These are phyloP conservation scores for Tupaia tana DNA, from an alignment of 2,113 vertebrate genomes.

Conservation along the genomic window DNA sequence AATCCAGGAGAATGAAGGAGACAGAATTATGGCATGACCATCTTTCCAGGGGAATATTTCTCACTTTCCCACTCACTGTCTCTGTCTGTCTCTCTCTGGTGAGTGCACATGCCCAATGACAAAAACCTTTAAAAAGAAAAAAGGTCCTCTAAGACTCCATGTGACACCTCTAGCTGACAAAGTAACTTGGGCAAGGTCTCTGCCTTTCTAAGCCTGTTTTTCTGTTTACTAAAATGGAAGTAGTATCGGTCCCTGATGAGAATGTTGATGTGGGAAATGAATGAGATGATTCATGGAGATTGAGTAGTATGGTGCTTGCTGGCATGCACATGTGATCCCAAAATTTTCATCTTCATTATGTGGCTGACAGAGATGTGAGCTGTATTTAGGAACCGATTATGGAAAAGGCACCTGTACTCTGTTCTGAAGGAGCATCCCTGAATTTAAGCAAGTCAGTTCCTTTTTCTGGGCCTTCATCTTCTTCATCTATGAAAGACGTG, in stretches of 20 bases:
- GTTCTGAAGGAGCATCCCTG: neutral
- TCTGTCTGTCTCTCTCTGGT: too few relatives aligned
- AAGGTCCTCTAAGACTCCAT: too few relatives aligned
- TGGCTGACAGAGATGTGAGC: neutral
- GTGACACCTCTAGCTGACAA: neutral
- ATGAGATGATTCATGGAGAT: neutral
- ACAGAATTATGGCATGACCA: too few relatives aligned
- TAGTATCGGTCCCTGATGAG: neutral
- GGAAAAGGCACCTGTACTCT: neutral
- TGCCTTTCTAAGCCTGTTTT: neutral
- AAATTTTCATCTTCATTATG: neutral
- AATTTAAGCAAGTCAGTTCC: neutral
- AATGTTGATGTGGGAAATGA: accelerated
- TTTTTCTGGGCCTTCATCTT: neutral
- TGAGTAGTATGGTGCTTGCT: too few relatives aligned
- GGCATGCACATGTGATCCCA: neutral
- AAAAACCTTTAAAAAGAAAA: too few relatives aligned
- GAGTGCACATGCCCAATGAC: too few relatives aligned
- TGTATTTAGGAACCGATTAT: neutral
- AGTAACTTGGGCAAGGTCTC: neutral
- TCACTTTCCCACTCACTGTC: too few relatives aligned
- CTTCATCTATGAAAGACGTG: conserved; percentile 2
- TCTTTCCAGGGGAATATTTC: too few relatives aligned
- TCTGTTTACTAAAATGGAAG: neutral
- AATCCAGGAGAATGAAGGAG: too few relatives aligned